Evolutionary conservation across 92 coral and sea anemone species (phyloP), one percentile per base, ranked within the genome.

Genomic region (Zoanthus sociatus): DNA sequence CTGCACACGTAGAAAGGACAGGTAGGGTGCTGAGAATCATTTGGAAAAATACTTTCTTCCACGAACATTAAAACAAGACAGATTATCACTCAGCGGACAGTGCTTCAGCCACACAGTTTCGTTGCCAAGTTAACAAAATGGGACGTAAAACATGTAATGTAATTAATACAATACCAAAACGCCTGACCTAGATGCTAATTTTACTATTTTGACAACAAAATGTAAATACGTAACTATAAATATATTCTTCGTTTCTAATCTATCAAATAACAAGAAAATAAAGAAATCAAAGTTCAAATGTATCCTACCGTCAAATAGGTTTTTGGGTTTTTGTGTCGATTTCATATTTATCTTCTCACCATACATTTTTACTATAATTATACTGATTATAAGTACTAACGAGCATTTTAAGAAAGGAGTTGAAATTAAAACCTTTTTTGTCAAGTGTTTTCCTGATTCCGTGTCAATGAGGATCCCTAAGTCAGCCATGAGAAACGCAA

Each of bases 401-500:
- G 42, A 37, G 42, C 4, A 37, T 37, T 37, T 37, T 37, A 37
- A 37, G 42, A 63, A n/a, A 14, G 17, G 69, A 7, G 69, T 63
- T 69, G 33, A 69, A 69, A 30, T 33, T 13, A 69, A 71, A 87
- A 94, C 98, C 91, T 94, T 93, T 89, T 92, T 90, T 21, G 98
- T 70, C 56, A 94, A 87, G 53, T 94, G 95, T 84, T 94, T 94
- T 60, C 94, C 94, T 56, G 95, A 86, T 4, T 89, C 98, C 68
- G 92, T 94, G 64, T 94, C 99, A 15, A 94, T 94, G 72, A 93
- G 89, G 9, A 94, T 95, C 9, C 97, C 99, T 47, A 97, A 95
- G 88, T 97, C 99, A 45, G 99, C 99, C 99, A 97, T 95, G 16
- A 97, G 93, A 77, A 97, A 97, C 2, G 99, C 99, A 81, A 97